Evolutionary conservation across 2,888 invertebrate species (phyloP).

Genomic region (Aspidiotus rigidus): DNA sequence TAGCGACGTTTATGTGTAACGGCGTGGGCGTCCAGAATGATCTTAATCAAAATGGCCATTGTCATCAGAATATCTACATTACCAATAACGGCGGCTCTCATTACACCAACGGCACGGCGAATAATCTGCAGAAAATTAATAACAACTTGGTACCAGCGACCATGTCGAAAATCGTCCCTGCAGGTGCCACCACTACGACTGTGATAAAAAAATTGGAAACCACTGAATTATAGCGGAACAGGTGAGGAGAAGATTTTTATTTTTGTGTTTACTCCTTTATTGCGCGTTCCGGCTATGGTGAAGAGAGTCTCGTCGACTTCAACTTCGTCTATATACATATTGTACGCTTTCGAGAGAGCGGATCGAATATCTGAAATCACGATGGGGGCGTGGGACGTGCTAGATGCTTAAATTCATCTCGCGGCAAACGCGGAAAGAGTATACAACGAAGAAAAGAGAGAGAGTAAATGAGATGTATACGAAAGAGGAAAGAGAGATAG

Average conservation of each 20-base stretch:
- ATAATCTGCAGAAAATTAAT: constrained; percentile 18
- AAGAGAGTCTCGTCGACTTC: too few relatives aligned
- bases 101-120: background rate
- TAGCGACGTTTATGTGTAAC: constrained; percentile 25
- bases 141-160: constrained; percentile 11
- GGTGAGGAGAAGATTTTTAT: background rate
- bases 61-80: constrained; percentile 29
- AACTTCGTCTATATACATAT: too few relatives aligned
- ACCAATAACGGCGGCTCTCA: constrained; percentile 14
- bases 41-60: constrained; percentile 27
- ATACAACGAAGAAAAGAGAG: too few relatives aligned
- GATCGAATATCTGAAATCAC: too few relatives aligned
- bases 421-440: too few relatives aligned
- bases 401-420: too few relatives aligned
- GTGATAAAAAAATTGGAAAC: constrained; percentile 35
- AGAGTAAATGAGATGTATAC: too few relatives aligned
- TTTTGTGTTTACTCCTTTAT: too few relatives aligned
- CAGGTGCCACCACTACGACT: constrained; percentile 25
- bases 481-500: too few relatives aligned
- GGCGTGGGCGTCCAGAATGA: constrained; percentile 19
- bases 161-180: constrained; percentile 6
- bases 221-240: constrained; percentile 32
- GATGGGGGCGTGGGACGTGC: too few relatives aligned
- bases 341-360: too few relatives aligned
- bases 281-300: too few relatives aligned